Conservation (phyloP, 1,140 invertebrate species). For the Lethrus apterus region DNA sequence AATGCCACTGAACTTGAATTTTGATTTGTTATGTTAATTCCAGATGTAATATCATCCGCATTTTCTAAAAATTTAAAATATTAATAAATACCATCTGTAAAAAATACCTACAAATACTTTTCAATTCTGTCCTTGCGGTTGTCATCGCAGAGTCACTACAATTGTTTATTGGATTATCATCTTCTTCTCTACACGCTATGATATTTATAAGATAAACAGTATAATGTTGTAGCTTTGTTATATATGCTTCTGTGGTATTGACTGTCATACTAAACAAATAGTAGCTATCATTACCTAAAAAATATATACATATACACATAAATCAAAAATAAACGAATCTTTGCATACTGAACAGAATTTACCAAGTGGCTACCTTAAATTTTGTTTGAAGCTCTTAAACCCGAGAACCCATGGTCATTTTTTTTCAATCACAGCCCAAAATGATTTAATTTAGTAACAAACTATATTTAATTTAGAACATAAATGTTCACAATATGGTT, state of each 20-base stretch:
- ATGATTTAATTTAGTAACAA: no score
- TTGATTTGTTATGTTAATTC: slow-evolving; percentile 41
- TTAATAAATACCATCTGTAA: slow-evolving; percentile 1
- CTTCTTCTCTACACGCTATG: slow-evolving; percentile 58
- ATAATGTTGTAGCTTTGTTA: slow-evolving; percentile 63
- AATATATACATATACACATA: no score
- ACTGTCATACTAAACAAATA: slow-evolving; percentile 26
- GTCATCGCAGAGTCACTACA: slow-evolving; percentile 31
- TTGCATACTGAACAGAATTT: no score
- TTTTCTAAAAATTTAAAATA: slow-evolving; percentile 40
- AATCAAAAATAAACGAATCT: no score
- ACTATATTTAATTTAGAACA: no score
- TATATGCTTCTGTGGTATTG: slow-evolving; percentile 40
- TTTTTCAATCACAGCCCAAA: no score
- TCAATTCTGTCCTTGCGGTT: slow-evolving; percentile 25
- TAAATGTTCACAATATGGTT: no score
- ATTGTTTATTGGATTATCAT: slow-evolving; percentile 1
- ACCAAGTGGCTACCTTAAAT: no score
- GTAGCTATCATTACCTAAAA: slow-evolving; percentile 9
- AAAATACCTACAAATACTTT: slow-evolving; percentile 20
- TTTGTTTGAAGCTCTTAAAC: no score
- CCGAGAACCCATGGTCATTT: no score
- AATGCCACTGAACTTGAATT: slow-evolving; percentile 48
- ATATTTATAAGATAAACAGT: slow-evolving; percentile 63
- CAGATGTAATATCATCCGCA: slow-evolving; percentile 52